Base-by-base conservation (phyloP, 2,888 invertebrate species). In the Anticlea derivata region DNA sequence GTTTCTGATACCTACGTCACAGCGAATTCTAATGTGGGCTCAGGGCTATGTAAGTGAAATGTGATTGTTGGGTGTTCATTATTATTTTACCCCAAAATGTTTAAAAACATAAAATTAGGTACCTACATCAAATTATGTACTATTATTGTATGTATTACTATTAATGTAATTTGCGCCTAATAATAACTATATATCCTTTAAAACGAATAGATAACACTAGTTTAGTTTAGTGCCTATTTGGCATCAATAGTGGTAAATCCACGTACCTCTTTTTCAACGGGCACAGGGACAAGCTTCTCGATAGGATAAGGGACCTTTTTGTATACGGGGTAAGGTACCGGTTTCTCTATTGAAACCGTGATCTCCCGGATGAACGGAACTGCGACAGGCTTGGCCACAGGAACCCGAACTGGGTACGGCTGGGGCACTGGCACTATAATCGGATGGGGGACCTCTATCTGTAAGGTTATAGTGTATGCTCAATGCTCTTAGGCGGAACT, bases 401-500 rank as follows among this genome's bases (percentile, higher is more conserved):
- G 94, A 69, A 95, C 94, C 64, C 93, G 93, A 30, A 96, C 94
- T 63, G 96, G 94, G 67, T 94, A 94, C 0, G 96, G 96, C 68
- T 94, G 94, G 7, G 95, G 94, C 48, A 95, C 92, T 34, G 94
- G 94, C 4, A 96, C 93, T 75, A 95, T 93, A 23, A 96, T 93
- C 33, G 96, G 94, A 54, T 94, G 94, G 2, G 94, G 94, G 23
- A 96, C 92, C 68, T 94, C 94, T 75, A 96, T 93, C 74, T 94
- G 93, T 58, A 84, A 85, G 31, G 80, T 67, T 66, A 57, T 55
- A 24, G 24, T 37, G 24, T 24, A 24, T 24, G 11, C 37, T 37
- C 5, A n/a, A n/a, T 26, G 17, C 17, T 17, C 2, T 2, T 52
- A 24, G 40, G 48, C 48, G 11, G 10, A 33, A 23, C 7, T 23